These are phyloP conservation scores for Spinus pinus DNA, from an alignment of 2,797 vertebrate species.

Conservation along the genomic window DNA sequence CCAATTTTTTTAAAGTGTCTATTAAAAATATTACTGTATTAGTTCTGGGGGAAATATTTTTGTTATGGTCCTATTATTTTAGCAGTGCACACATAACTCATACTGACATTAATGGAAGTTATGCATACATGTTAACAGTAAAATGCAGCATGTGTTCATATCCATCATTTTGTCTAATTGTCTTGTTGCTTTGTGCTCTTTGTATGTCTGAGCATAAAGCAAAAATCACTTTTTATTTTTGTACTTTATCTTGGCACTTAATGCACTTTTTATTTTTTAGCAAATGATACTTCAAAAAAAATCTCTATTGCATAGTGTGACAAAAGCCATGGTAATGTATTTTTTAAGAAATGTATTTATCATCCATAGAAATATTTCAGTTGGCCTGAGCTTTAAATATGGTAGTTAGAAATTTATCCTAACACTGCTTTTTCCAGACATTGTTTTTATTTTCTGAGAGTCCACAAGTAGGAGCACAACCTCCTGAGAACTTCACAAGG, in stretches of 20 bases:
- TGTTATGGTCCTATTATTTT: conserved; percentile 37
- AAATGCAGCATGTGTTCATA: conserved; percentile 36
- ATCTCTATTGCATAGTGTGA: neutral
- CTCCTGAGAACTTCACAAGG: neutral
- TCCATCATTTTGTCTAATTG: conserved; percentile 49
- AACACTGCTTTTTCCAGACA: neutral
- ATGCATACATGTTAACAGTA: neutral
- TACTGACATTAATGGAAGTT: conserved; percentile 39
- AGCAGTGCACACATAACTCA: conserved; percentile 23
- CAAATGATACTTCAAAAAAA: neutral
- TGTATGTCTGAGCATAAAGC: neutral
- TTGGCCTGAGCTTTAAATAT: neutral
- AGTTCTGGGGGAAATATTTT: conserved; percentile 26
- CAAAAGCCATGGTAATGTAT: neutral
- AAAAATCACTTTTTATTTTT: neutral
- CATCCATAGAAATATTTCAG: neutral
- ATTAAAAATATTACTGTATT: conserved; percentile 62
- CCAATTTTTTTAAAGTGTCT: neutral
- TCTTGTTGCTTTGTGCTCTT: neutral
- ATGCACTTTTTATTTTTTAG: neutral
- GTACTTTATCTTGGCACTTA: no score
- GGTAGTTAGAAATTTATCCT: neutral
- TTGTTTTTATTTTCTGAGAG: conserved; percentile 1
- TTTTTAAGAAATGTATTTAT: neutral
- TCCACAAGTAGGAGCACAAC: neutral